Conservation (phyloP, 2,797 vertebrate species). For the Alectoris magna region DNA sequence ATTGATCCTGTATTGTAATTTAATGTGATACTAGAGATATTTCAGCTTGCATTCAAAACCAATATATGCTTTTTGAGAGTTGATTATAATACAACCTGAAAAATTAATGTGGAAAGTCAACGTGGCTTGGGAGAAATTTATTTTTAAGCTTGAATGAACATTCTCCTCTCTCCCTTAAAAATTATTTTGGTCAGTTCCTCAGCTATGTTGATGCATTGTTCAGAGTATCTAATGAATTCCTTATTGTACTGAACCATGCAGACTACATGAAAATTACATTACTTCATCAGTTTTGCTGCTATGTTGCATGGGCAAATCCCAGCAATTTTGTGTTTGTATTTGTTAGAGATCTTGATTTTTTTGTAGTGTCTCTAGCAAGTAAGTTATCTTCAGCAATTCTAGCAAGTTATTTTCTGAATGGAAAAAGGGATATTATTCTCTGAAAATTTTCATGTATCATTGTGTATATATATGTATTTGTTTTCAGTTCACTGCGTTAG, state of each 20-base stretch:
- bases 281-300: background rate
- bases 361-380: background rate
- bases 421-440: background rate
- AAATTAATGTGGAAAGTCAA: background rate
- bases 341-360: background rate
- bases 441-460: background rate
- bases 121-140: background rate
- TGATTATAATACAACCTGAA: background rate
- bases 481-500: background rate
- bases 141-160: background rate
- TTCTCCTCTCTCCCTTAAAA: background rate
- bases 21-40: background rate
- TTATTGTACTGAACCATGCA: background rate
- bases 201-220: background rate
- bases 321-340: background rate
- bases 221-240: background rate
- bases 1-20: background rate
- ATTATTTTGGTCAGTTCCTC: background rate
- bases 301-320: rapidly evolving
- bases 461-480: background rate
- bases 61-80: background rate
- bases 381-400: background rate
- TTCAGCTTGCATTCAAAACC: background rate
- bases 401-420: background rate
- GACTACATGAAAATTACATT: background rate